Evolutionary conservation across 30 jellyfish, hydroid and myxozoan genomes (phyloP).

Genomic region (Turritopsis rubra): DNA sequence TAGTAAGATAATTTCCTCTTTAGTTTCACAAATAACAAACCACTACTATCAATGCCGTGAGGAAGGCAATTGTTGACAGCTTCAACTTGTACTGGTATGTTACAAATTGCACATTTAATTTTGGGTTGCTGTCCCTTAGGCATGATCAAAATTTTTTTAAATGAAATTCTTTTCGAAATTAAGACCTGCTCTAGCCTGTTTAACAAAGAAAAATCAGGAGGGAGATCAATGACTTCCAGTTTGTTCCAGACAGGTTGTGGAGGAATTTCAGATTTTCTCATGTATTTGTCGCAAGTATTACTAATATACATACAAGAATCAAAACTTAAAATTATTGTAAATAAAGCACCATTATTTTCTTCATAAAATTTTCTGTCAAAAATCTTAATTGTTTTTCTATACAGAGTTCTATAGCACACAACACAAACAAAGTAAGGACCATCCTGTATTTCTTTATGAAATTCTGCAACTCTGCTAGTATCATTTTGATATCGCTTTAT

Average conservation of each 20-base stretch:
- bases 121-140: slow-evolving; percentile 28
- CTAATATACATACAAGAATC: background rate
- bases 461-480: background rate
- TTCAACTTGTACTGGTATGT: slow-evolving; percentile 10
- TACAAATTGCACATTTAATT: slow-evolving; percentile 15
- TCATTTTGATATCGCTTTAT: too few species aligned
- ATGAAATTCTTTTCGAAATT: background rate
- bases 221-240: background rate
- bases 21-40: too few species aligned
- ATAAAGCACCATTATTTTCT: background rate
- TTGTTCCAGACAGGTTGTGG: background rate
- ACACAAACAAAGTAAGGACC: slow-evolving; percentile 2
- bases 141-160: slow-evolving; percentile 15
- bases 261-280: background rate
- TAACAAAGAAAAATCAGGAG: background rate
- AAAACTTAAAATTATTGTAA: background rate
- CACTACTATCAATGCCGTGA: too few species aligned
- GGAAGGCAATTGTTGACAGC: background rate
- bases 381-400: background rate
- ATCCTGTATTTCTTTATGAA: background rate
- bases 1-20: slow-evolving; percentile 8
- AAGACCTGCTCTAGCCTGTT: too few species aligned
- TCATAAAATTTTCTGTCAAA: background rate
- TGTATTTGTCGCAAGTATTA: background rate
- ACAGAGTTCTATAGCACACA: background rate